Percentiles rank a stretch among this genome's conserved stretches.
Evolutionary conservation across 1,140 invertebrate species (phyloP).

Genomic region (Cotesia glomerata): DNA sequence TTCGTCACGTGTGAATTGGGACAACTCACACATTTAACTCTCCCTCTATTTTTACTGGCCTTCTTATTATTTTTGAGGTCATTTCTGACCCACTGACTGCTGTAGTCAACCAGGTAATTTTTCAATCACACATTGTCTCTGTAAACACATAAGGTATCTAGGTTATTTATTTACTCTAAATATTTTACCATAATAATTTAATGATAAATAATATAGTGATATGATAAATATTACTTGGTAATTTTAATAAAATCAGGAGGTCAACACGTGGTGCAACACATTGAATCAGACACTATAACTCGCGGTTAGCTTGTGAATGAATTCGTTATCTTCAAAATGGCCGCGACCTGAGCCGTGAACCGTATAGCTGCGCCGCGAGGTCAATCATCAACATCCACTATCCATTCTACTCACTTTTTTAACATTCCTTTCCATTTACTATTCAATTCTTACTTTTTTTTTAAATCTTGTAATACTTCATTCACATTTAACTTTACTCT

Average conservation of each 20-base stretch:
- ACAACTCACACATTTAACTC: neutral
- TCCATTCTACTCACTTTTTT: neutral
- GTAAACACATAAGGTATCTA: too few species aligned
- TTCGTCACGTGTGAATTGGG: conserved; percentile 8
- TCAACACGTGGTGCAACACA: conserved; percentile 12
- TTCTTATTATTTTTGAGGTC: neutral
- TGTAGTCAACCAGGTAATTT: too few species aligned
- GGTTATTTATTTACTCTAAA: neutral
- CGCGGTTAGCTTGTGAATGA: conserved; percentile 2
- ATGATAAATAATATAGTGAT: too few species aligned
- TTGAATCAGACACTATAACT: conserved; percentile 1
- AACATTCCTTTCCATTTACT: conserved; percentile 11
- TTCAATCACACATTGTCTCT: too few species aligned
- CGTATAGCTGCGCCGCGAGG: conserved; percentile 9
- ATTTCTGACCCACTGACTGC: neutral
- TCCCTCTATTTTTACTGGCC: neutral
- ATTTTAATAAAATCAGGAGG: neutral
- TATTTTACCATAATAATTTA: neutral
- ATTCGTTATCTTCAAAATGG: conserved; percentile 19
- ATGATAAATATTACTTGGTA: neutral
- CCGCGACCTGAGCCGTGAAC: conserved; percentile 16
- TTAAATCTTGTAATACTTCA: neutral
- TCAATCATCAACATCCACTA: conserved; percentile 7
- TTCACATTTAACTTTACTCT: neutral
- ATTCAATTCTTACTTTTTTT: conserved; percentile 4